Evolutionary conservation across 2,113 vertebrate species (phyloP).

Genomic region (Gambusia holbrooki): DNA sequence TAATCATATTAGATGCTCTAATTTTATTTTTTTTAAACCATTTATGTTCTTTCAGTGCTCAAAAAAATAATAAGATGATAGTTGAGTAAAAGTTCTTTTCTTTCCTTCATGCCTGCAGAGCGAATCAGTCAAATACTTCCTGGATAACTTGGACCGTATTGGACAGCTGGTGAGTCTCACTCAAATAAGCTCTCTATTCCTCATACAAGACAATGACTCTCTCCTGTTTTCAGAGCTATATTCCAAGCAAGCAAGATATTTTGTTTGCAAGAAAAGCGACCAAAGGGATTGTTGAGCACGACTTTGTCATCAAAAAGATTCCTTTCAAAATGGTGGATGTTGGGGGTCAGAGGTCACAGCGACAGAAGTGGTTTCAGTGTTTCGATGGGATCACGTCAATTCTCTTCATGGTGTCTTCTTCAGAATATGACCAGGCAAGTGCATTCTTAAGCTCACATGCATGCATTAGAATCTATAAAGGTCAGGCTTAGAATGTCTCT

Average conservation of each 20-base stretch:
- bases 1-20: constrained; percentile 15
- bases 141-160: constrained; percentile 97
- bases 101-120: constrained; percentile 80
- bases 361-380: constrained; percentile 99
- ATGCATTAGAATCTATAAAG: neutral
- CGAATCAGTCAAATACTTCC: constrained; percentile 97
- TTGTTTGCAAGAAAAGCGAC: constrained; percentile 95
- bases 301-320: constrained; percentile 97
- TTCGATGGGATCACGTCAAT: constrained; percentile 97
- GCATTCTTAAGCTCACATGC: neutral
- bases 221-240: constrained; percentile 84
- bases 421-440: constrained; percentile 89
- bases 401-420: constrained; percentile 97
- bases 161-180: constrained; percentile 91
- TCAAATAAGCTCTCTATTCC: neutral
- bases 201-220: neutral
- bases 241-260: constrained; percentile 94
- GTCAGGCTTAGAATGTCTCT: too few relatives aligned
- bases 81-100: neutral
- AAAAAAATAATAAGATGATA: constrained; percentile 29
- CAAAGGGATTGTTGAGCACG: constrained; percentile 96
- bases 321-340: constrained; percentile 99
- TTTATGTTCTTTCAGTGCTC: constrained; percentile 7
- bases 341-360: constrained; percentile 94
- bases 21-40: constrained; percentile 11